Conservation (phyloP, 2,888 invertebrate genomes). For the Ephialtes manifestator region DNA sequence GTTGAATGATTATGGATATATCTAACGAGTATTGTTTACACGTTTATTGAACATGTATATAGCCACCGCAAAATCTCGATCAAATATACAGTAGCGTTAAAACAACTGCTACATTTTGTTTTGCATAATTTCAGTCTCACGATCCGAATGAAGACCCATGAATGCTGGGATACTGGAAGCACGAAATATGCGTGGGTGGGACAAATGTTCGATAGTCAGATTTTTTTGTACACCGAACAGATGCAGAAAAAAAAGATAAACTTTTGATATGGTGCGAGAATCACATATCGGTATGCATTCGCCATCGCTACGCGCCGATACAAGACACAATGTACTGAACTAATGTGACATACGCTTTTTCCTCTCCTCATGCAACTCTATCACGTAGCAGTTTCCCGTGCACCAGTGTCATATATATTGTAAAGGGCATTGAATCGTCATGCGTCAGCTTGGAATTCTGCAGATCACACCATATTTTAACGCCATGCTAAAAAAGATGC, state of each 20-base stretch:
- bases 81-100: neutral
- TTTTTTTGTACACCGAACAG: neutral
- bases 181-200: neutral
- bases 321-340: neutral
- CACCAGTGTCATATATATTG: neutral
- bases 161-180: neutral
- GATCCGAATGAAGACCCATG: neutral
- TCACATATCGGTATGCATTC: neutral
- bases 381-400: conserved; percentile 14
- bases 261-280: neutral
- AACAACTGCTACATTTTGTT: neutral
- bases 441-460: neutral
- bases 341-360: conserved; percentile 2
- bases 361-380: neutral
- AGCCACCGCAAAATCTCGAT: neutral
- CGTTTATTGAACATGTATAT: neutral
- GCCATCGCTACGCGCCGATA: neutral
- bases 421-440: neutral
- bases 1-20: conserved; percentile 23
- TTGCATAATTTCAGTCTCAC: neutral
- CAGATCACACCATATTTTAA: neutral
- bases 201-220: neutral
- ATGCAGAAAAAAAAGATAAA: neutral
- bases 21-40: too few relatives aligned
- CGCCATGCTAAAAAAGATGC: neutral